Evolutionary conservation across 2,888 invertebrate species (phyloP), one percentile per base, ranked within the genome.

Genomic region (Cyaniris semiargus): DNA sequence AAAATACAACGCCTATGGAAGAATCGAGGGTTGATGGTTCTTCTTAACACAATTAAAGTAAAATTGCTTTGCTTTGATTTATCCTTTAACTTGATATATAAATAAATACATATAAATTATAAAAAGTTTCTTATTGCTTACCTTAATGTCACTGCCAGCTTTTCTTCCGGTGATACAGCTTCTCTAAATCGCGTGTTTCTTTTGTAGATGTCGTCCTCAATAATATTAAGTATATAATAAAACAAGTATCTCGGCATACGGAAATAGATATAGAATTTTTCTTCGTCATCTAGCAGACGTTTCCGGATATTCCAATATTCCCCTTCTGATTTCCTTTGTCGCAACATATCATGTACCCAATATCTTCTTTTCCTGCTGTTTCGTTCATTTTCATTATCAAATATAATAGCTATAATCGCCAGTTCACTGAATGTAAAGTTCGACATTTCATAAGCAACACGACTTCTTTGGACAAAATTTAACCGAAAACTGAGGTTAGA

Each of bases 1-100:
- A 71, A 71, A 71, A 71, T 71, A 71, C 71, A 71, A 71, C 71
- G 71, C 71, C 71, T 71, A 71, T 71, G 71, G 71, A 71, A 71
- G 71, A 71, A 71, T 71, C 71, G 71, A 71, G 71, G 71, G 71
- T 71, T 71, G 38, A 71, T 38, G 60, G 60, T 60, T 60, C 60
- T 60, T 60, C 60, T 60, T 60, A 60, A 60, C 60, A 60, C 60
- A 60, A 60, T 60, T 60, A 60, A 58, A 58, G 58, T 58, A 21
- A 60, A 60, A 60, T 60, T 60, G 60, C 60, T 60, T 60, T 60
- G 60, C 60, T 60, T 60, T 60, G 60, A 60, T 60, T 60, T 60
- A 60, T 60, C 60, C 60, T 60, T 60, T 23, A 60, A 60, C 60
- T 60, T 60, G 60, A 60, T 60, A 60, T 60, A 60, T 60, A 60